Conservation (phyloP, 1,140 invertebrate species). For the Aphelinus atriplicis region DNA sequence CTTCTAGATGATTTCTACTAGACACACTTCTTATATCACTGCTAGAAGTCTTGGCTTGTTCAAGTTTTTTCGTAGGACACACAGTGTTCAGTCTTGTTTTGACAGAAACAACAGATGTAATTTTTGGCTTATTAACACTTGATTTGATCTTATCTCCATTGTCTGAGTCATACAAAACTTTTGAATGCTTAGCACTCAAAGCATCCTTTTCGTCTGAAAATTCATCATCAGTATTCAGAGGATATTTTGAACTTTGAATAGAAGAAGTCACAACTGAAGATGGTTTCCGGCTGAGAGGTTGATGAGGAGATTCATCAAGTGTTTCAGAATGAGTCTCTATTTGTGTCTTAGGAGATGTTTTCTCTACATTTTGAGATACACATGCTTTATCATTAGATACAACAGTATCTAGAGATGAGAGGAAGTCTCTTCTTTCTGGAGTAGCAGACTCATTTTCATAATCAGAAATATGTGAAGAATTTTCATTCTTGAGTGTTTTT, state of each 20-base stretch:
- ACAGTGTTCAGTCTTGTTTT: constrained; percentile 54
- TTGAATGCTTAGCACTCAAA: constrained; percentile 40
- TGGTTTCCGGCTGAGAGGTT: not conserved
- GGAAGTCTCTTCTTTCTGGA: not conserved
- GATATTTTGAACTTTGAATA: constrained; percentile 10
- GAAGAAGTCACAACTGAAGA: not conserved
- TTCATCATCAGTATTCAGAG: constrained; percentile 6
- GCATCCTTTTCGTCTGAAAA: constrained; percentile 34
- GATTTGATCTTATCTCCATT: constrained; percentile 54
- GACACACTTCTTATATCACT: not conserved
- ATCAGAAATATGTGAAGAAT: not conserved
- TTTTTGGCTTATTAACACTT: constrained; percentile 56
- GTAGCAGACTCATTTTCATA: not conserved
- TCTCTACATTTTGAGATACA: constrained; percentile 4
- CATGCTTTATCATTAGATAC: not conserved
- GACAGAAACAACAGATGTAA: constrained; percentile 61
- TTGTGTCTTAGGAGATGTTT: constrained; percentile 1
- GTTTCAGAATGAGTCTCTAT: constrained; percentile 3
- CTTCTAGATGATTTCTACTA: constrained; percentile 22
- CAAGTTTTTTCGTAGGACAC: constrained; percentile 53
- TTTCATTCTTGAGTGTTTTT: constrained; percentile 18
- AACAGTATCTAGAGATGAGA: not conserved
- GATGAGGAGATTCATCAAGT: not conserved
- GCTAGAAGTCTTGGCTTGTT: constrained; percentile 43
- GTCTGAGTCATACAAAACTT: constrained; percentile 34